Evolutionary conservation across 2,888 invertebrate species (phyloP), one percentile per base, ranked within the genome.

Genomic region (Eupithecia abbreviata): DNA sequence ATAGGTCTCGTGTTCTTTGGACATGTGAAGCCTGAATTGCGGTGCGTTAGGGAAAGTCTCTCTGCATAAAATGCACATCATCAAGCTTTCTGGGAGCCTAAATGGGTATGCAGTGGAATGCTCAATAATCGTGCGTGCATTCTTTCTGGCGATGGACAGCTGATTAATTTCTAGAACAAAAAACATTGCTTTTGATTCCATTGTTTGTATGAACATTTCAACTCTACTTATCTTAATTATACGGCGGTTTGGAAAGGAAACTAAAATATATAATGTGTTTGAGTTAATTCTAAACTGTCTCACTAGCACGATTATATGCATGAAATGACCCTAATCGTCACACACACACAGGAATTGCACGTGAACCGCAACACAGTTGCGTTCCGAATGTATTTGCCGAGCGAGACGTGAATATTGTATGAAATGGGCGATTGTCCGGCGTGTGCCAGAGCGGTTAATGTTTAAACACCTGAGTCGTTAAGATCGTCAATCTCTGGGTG

Each of bases 101-200:
- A 92, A 92, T 72, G 92, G 92, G 84, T 89, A 91, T 80, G 88
- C 89, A 73, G 92, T 91, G 43, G 90, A 83, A 85, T 89, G 89
- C 85, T 88, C 86, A 84, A 92, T 84, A 77, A 92, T 84, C 80
- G 87, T 82, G 85, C 89, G 87, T 77, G 92, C 91, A 87, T 93
- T 92, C 86, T 83, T 86, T 86, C 91, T 89, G 82, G 90, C 87
- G 87, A 87, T 84, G 87, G 85, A 79, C 87, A 90, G 87, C 85
- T 87, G 86, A 88, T 88, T 87, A 85, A 84, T 80, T 84, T 89
- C 92, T 92, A 93, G 89, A 92, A 92, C 91, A 92, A 92, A 92
- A 66, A 72, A 71, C n/a, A 70, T 13, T 70, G 7, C 45, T 45
- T n/a, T 68, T 45, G 68, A 68, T 68, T 68, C 45, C 18, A 18